phyloP scores from a whole-genome alignment of 2,113 vertebrate genomes.

The Lophotis ruficrista region DNA sequence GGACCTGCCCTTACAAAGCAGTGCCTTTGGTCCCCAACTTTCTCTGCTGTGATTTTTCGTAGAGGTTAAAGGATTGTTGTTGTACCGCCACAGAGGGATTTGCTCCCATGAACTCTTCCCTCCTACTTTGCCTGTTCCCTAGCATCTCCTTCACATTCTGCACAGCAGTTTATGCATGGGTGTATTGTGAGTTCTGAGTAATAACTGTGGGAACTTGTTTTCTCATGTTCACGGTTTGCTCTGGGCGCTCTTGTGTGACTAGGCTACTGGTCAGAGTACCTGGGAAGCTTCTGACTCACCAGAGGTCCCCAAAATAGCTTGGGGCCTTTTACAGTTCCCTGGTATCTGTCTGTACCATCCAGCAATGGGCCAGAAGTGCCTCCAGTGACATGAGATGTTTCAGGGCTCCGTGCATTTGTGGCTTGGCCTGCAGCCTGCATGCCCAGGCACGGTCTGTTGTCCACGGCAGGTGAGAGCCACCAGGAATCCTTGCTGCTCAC shows the following conservation, averaged over 20 bases:
- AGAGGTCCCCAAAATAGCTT: background rate
- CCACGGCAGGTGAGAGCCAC: background rate
- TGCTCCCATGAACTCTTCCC: background rate
- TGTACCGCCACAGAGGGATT: background rate
- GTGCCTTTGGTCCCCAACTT: background rate
- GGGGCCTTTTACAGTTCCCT: background rate
- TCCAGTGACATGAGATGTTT: background rate
- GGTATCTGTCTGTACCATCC: background rate
- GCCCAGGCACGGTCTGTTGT: background rate
- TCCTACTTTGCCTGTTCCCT: background rate
- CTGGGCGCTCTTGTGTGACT: background rate
- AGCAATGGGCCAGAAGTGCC: background rate
- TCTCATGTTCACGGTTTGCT: background rate
- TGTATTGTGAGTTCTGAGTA: background rate
- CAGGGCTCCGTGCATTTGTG: background rate
- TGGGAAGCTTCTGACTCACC: background rate
- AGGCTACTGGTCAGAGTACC: background rate
- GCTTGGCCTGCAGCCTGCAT: background rate
- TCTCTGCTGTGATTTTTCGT: fast-evolving
- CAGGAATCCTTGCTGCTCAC: background rate
- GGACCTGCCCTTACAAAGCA: background rate
- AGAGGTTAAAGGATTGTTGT: background rate
- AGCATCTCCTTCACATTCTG: background rate
- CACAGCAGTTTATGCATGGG: background rate
- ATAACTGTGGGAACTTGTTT: background rate